These are phyloP conservation scores for Thereva nobilitata DNA, from an alignment of 2,888 invertebrate species.

Conservation along the genomic window DNA sequence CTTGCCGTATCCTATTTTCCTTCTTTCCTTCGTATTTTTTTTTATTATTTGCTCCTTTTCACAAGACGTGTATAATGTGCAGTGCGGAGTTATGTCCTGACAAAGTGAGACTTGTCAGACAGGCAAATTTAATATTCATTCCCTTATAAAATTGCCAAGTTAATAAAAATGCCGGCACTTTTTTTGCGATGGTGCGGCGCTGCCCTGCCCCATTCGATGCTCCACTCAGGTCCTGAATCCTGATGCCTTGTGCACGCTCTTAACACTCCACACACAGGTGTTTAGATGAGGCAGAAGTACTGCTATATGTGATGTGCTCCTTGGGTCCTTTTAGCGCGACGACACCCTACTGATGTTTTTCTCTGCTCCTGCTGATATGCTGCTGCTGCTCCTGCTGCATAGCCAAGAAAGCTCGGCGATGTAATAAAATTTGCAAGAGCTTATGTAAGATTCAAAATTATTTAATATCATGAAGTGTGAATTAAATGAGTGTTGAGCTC, in stretches of 20 bases:
- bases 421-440: conserved; percentile 33
- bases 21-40: not conserved
- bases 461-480: conserved; percentile 29
- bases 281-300: not conserved
- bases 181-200: conserved; percentile 6
- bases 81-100: not conserved
- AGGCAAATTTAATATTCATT: conserved; percentile 32
- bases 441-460: conserved; percentile 35
- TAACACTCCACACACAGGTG: conserved; percentile 30
- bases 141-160: conserved; percentile 31
- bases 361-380: not conserved
- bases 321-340: not conserved
- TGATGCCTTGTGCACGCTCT: conserved; percentile 19
- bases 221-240: conserved; percentile 8
- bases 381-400: too few species aligned
- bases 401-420: conserved; percentile 15
- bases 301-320: not conserved
- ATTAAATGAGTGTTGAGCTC: conserved; percentile 15
- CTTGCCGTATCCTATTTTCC: not conserved
- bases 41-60: too few species aligned
- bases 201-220: conserved; percentile 7
- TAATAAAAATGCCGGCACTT: conserved; percentile 31
- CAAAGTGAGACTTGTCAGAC: conserved; percentile 23
- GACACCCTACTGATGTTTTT: not conserved
- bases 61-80: not conserved